Conservation (phyloP, 2,797 vertebrate genomes). For the Enteromius unitaeniatus region DNA sequence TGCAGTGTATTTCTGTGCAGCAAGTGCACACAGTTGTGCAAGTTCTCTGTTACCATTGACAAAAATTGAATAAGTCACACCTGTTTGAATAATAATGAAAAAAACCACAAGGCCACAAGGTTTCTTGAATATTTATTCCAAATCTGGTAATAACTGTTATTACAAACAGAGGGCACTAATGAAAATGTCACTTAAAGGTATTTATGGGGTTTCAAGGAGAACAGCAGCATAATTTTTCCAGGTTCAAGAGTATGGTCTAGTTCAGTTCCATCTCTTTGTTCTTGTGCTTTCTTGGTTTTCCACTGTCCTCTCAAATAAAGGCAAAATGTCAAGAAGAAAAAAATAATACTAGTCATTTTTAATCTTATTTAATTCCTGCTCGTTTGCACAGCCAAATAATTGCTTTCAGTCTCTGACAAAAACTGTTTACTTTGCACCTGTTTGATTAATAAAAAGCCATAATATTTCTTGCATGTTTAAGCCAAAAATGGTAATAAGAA, state of each 20-base stretch:
- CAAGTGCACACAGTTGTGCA: slow-evolving; percentile 62
- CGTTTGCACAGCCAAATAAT: slow-evolving; percentile 61
- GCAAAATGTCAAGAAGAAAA: neutral
- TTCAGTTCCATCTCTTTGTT: neutral
- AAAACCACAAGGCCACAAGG: neutral
- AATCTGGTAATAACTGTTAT: neutral
- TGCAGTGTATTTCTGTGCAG: slow-evolving; percentile 71
- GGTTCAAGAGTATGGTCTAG: neutral
- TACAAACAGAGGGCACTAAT: neutral
- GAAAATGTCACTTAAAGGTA: neutral
- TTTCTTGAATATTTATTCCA: neutral
- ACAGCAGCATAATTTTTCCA: neutral
- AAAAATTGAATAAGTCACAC: slow-evolving; percentile 54
- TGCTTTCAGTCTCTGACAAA: too few relatives aligned
- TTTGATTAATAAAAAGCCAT: too few relatives aligned
- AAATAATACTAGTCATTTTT: neutral
- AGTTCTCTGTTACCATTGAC: slow-evolving; percentile 47
- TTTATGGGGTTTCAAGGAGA: neutral
- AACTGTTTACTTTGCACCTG: too few relatives aligned
- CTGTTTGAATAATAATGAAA: neutral
- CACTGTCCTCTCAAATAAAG: neutral
- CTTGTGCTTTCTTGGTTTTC: neutral
- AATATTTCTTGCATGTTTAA: too few relatives aligned
- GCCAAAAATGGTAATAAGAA: too few relatives aligned
- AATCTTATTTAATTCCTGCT: neutral